Conservation (phyloP, 2,888 invertebrate species). For the Drosophila paramelanica region DNA sequence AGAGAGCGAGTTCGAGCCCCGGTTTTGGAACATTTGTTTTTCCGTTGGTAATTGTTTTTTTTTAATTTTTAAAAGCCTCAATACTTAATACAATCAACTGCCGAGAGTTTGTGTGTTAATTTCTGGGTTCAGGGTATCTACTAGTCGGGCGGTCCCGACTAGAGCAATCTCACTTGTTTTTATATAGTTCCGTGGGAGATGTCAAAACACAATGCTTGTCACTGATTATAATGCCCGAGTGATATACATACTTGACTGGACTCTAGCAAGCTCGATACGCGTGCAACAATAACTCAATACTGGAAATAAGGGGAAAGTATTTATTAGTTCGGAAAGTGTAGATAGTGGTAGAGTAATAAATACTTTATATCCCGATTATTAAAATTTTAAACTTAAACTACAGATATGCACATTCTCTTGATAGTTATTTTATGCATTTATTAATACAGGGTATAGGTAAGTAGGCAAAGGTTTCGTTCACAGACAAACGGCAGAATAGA, state of each 20-base stretch:
- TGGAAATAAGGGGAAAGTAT: constrained; percentile 5
- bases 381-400: neutral
- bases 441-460: constrained; percentile 14
- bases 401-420: too few species aligned
- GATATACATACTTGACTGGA: constrained; percentile 26
- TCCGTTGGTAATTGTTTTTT: too few species aligned
- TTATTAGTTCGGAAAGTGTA: neutral
- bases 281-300: constrained; percentile 45
- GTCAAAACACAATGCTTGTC: constrained; percentile 30
- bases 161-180: too few species aligned
- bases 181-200: constrained; percentile 18
- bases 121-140: too few species aligned
- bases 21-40: too few species aligned
- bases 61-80: too few species aligned
- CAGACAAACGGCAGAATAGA: neutral
- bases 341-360: neutral
- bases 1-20: too few species aligned
- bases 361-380: neutral
- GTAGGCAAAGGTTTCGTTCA: neutral
- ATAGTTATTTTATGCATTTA: neutral
- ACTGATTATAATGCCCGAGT: constrained; percentile 42
- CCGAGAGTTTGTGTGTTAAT: too few species aligned
- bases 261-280: constrained; percentile 38
- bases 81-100: too few species aligned
- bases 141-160: too few species aligned